These are phyloP conservation scores for Ophonus ardosiacus DNA, from an alignment of 2,888 invertebrate species.

Conservation along the genomic window DNA sequence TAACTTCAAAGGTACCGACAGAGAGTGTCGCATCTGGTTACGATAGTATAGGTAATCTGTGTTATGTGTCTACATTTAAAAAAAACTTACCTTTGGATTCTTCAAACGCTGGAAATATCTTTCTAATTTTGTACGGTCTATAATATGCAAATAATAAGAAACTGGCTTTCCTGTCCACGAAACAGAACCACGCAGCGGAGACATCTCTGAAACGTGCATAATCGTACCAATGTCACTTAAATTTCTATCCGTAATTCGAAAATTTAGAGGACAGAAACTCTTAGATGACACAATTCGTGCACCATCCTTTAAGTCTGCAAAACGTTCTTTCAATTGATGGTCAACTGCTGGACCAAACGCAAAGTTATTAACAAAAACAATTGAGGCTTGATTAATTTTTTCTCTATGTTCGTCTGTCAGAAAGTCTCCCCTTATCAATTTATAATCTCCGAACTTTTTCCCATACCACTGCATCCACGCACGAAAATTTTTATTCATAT, in stretches of 20 bases:
- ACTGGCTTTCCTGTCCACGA: conserved; percentile 99
- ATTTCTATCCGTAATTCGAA: conserved; percentile 98
- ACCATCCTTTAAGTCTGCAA: conserved; percentile 96
- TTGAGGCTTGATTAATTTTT: conserved; percentile 94
- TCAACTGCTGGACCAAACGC: conserved; percentile 99
- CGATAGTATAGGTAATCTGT: no score
- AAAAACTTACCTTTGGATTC: conserved; percentile 83
- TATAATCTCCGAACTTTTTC: conserved; percentile 94
- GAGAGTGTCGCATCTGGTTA: no score
- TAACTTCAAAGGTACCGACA: no score
- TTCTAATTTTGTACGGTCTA: conserved; percentile 97
- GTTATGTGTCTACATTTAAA: no score
- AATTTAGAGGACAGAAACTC: conserved; percentile 99
- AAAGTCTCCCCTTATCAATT: conserved; percentile 96
- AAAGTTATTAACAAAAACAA: conserved; percentile 99
- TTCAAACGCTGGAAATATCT: conserved; percentile 97
- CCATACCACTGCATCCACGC: conserved; percentile 99
- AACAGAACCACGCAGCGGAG: conserved; percentile 95
- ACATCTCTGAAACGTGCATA: conserved; percentile 98
- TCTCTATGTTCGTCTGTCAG: conserved; percentile 94
- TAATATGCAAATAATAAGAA: conserved; percentile 98
- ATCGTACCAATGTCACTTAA: conserved; percentile 99
- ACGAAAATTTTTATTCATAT: conserved; percentile 93
- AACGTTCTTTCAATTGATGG: conserved; percentile 96
- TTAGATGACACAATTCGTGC: conserved; percentile 99